Conservation (phyloP, 2,888 invertebrate species). For the Macroteleia sp. region DNA sequence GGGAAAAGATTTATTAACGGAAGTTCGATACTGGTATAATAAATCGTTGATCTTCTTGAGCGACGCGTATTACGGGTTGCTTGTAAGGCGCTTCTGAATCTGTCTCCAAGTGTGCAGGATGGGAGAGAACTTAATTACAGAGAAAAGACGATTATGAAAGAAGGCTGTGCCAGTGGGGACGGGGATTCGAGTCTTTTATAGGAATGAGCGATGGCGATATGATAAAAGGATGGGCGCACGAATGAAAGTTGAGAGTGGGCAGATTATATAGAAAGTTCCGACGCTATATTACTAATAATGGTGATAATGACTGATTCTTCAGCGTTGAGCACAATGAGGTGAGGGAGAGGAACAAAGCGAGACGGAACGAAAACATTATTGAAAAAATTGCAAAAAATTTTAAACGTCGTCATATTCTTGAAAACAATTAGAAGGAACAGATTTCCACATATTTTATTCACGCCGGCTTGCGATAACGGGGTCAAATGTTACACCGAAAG, state of each 20-base stretch:
- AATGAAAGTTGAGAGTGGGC: slow-evolving; percentile 54
- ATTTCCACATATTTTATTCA: slow-evolving; percentile 28
- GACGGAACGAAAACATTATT: slow-evolving; percentile 3
- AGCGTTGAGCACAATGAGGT: slow-evolving; percentile 14
- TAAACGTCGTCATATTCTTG: not conserved
- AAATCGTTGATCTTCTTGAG: slow-evolving; percentile 56
- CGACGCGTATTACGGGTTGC: slow-evolving; percentile 54
- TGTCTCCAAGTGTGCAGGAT: slow-evolving; percentile 51
- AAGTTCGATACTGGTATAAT: slow-evolving; percentile 49
- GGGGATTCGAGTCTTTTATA: slow-evolving; percentile 42
- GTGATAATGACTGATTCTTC: slow-evolving; percentile 54
- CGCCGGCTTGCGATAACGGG: no score
- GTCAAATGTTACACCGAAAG: no score
- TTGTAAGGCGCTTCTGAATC: slow-evolving; percentile 57
- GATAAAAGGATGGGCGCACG: slow-evolving; percentile 50
- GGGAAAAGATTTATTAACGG: slow-evolving; percentile 56
- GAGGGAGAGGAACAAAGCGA: not conserved
- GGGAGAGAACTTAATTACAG: slow-evolving; percentile 64
- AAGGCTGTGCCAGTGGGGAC: slow-evolving; percentile 22
- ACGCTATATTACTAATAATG: slow-evolving; percentile 58
- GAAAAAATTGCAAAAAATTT: slow-evolving; percentile 12
- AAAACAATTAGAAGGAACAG: slow-evolving; percentile 10
- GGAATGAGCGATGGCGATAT: slow-evolving; percentile 56
- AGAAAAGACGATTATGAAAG: slow-evolving; percentile 66
- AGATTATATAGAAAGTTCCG: slow-evolving; percentile 60